Percentiles rank a stretch among this genome's conserved stretches.
Conservation (phyloP, 1,140 invertebrate species). For the Andricus grossulariae region DNA sequence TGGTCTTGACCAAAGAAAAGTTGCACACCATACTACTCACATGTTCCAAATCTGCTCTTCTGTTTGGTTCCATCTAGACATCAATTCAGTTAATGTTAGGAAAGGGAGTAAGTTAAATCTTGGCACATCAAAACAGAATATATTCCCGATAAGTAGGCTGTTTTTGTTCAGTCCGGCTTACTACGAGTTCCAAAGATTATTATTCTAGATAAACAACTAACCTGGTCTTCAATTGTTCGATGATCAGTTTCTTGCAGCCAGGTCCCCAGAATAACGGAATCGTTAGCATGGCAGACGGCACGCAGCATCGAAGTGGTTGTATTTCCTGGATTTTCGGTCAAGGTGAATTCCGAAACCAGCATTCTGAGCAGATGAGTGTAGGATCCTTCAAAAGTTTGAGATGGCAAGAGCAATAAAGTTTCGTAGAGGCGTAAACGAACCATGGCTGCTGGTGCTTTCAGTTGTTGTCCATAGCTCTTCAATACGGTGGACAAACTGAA, state of each 20-base stretch:
- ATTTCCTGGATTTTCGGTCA: constrained; percentile 95
- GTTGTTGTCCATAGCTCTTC: constrained; percentile 93
- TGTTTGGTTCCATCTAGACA: constrained; percentile 85
- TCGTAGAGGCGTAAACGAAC: constrained; percentile 94
- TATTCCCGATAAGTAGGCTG: no score
- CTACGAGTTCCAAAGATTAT: no score
- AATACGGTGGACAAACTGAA: constrained; percentile 88
- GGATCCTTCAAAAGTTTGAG: constrained; percentile 89
- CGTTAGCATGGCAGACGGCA: constrained; percentile 92
- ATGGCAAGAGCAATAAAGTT: constrained; percentile 88
- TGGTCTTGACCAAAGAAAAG: background rate
- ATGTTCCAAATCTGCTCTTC: constrained; percentile 84
- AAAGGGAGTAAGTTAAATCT: background rate
- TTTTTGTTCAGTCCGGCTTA: no score
- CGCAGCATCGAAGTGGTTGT: constrained; percentile 93
- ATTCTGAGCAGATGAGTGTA: constrained; percentile 92
- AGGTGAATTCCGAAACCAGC: constrained; percentile 97
- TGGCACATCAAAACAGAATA: no score
- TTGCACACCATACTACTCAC: constrained; percentile 78
- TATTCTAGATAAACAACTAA: constrained; percentile 68
- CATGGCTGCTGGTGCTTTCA: constrained; percentile 95
- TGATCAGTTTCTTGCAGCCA: constrained; percentile 97
- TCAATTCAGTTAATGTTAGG: constrained; percentile 52
- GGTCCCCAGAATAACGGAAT: constrained; percentile 90
- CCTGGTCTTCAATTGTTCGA: constrained; percentile 97